Conservation (phyloP, 1,140 invertebrate species). For the Ladona fulva region DNA sequence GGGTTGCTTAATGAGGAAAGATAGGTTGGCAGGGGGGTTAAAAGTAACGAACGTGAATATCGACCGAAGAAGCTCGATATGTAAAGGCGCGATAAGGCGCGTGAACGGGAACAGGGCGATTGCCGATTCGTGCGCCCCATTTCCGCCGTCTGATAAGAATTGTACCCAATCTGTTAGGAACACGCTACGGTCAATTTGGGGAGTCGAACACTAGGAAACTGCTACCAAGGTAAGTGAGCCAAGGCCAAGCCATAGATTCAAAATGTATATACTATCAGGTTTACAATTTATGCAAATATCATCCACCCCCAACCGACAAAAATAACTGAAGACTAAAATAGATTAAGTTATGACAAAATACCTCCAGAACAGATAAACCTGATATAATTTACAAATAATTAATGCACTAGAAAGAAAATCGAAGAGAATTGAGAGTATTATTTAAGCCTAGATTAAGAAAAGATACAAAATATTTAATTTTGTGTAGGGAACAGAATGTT, state of each 20-base stretch:
- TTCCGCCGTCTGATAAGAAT: neutral
- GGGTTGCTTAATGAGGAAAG: neutral
- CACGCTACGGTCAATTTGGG: neutral
- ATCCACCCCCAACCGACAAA: too few relatives aligned
- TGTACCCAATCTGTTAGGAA: neutral
- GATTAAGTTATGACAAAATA: too few relatives aligned
- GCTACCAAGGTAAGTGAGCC: constrained; percentile 2
- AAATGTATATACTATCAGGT: too few relatives aligned
- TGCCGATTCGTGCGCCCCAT: neutral
- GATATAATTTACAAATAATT: too few relatives aligned
- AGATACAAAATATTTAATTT: too few relatives aligned
- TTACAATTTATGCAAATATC: too few relatives aligned
- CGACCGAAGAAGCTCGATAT: neutral
- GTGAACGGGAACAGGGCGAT: neutral
- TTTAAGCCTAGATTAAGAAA: too few relatives aligned
- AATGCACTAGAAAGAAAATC: too few relatives aligned
- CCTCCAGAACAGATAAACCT: too few relatives aligned
- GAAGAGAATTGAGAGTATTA: too few relatives aligned
- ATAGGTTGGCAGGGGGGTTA: neutral
- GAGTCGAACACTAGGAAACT: neutral
- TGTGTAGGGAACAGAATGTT: too few relatives aligned
- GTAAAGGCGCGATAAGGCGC: neutral
- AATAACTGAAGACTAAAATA: too few relatives aligned
- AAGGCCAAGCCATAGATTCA: neutral
- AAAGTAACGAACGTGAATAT: neutral